A percentile compares a stretch with the other conserved stretches of the same genome.
Evolutionary conservation across 2,113 vertebrate species (phyloP).

Genomic region (Herpetotheres cachinnans): DNA sequence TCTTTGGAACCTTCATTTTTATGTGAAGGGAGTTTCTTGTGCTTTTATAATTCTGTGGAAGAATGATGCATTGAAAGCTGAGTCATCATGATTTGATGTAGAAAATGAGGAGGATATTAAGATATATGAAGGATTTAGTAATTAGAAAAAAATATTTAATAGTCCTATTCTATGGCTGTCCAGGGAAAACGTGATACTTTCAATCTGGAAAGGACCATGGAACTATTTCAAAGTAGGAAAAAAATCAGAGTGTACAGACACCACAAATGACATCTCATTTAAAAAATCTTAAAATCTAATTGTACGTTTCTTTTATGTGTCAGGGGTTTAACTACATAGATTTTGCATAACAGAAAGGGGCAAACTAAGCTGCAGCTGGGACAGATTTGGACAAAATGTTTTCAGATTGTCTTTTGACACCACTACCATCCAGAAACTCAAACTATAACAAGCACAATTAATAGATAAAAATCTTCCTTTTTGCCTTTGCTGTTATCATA

Average conservation of each 20-base stretch:
- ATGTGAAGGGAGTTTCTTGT: not conserved
- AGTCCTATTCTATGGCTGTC: not conserved
- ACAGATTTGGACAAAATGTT: not conserved
- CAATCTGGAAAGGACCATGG: not conserved
- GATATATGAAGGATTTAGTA: not conserved
- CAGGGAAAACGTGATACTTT: not conserved
- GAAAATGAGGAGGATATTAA: not conserved
- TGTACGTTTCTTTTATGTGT: not conserved
- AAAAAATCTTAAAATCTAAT: not conserved
- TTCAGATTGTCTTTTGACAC: not conserved
- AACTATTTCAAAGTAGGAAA: not conserved
- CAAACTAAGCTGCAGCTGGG: not conserved
- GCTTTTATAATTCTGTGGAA: not conserved
- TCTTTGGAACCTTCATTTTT: not conserved
- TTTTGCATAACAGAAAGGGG: not conserved
- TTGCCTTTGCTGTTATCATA: not conserved
- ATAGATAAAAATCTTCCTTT: not conserved
- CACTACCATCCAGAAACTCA: not conserved
- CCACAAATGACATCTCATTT: not conserved
- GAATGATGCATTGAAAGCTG: not conserved
- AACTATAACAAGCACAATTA: not conserved
- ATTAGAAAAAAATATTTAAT: not conserved
- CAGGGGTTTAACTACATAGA: not conserved
- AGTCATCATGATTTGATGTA: not conserved
- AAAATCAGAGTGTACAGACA: not conserved